Percentiles rank a stretch among this genome's conserved stretches.
Conservation (phyloP, 1,140 invertebrate genomes). For the Mamestra configurata region DNA sequence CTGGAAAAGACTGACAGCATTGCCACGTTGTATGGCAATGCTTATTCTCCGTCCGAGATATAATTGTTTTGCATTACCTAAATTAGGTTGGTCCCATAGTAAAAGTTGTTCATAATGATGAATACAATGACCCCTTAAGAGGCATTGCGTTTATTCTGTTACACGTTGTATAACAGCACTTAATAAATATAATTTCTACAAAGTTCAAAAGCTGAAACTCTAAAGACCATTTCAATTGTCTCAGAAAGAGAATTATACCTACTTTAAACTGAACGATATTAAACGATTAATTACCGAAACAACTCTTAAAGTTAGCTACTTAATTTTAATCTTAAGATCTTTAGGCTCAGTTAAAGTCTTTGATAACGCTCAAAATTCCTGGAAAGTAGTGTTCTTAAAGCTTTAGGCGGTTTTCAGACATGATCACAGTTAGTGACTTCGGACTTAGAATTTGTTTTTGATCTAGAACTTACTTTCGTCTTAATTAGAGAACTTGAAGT, state of each 20-base stretch:
- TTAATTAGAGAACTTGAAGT: too few relatives aligned
- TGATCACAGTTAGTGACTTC: constrained; percentile 9
- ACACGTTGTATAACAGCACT: too few relatives aligned
- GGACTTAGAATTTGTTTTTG: background rate
- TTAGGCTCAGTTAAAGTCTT: background rate
- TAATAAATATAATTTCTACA: background rate
- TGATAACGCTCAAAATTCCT: constrained; percentile 11
- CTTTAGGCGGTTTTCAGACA: constrained; percentile 3
- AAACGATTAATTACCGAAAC: constrained; percentile 24
- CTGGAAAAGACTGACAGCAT: too few relatives aligned
- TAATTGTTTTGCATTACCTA: too few relatives aligned
- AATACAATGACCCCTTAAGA: too few relatives aligned
- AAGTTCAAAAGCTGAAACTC: background rate
- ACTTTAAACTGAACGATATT: constrained; percentile 16
- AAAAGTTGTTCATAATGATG: too few relatives aligned
- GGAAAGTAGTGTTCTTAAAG: background rate
- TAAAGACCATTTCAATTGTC: constrained; percentile 26
- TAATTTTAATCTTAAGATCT: constrained; percentile 14
- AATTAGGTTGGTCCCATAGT: too few relatives aligned
- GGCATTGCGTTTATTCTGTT: too few relatives aligned
- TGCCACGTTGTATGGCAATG: too few relatives aligned
- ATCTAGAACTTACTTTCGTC: background rate
- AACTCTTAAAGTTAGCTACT: constrained; percentile 12
- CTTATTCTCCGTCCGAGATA: too few relatives aligned
- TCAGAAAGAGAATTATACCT: constrained; percentile 21